Percentiles rank a stretch among this genome's conserved stretches.
These are phyloP conservation scores for Zoroaster sp. DNA, from an alignment of 53 echinoderm and acorn worm genomes.

Conservation along the genomic window DNA sequence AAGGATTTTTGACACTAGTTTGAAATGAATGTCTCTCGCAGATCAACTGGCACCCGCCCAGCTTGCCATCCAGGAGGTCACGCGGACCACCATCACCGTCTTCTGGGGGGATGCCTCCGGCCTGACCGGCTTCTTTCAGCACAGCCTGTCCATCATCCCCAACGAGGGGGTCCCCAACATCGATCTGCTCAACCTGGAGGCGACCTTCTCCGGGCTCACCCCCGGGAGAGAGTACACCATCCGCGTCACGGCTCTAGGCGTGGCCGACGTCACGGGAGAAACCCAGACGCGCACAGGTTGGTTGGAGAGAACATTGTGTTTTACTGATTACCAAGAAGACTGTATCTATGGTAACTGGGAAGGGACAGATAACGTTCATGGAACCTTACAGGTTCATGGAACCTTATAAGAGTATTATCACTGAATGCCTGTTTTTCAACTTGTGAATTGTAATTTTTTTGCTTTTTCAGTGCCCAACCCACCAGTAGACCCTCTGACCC, in stretches of 20 bases:
- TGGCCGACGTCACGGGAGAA: not conserved
- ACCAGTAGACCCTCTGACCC: not conserved
- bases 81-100: slow-evolving; percentile 1
- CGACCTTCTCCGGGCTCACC: slow-evolving; percentile 43
- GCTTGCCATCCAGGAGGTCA: slow-evolving; percentile 28
- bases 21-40: not conserved
- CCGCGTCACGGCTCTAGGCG: not conserved
- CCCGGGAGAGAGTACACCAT: slow-evolving; percentile 69
- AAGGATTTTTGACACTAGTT: not conserved
- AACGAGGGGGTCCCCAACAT: not conserved
- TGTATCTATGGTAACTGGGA: too few relatives aligned
- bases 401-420: too few relatives aligned
- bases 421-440: not conserved
- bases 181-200: not conserved
- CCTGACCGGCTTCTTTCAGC: not conserved
- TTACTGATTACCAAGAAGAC: too few relatives aligned
- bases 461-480: slow-evolving; percentile 42
- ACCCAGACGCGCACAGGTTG: slow-evolving; percentile 41
- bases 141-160: slow-evolving; percentile 18
- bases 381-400: too few relatives aligned
- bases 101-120: slow-evolving; percentile 16
- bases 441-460: not conserved
- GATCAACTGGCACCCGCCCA: slow-evolving; percentile 20
- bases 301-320: not conserved
- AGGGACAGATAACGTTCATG: too few relatives aligned